phyloP scores from a whole-genome alignment of 2,888 invertebrate genomes.

The Trachelus iudaicus region DNA sequence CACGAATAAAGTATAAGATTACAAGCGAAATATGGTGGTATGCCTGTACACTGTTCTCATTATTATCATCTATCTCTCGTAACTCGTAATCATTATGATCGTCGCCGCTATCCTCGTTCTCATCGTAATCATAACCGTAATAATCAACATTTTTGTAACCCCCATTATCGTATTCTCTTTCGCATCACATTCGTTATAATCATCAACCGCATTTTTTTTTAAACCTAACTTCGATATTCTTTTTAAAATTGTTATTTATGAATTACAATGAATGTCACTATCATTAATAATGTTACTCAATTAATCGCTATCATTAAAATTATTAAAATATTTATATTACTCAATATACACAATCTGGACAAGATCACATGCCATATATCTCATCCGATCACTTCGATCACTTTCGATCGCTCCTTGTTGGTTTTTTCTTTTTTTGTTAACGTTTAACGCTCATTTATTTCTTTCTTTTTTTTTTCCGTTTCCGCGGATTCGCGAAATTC shows the following conservation, averaged over 20 bases:
- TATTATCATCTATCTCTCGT: constrained; percentile 30
- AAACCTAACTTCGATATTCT: not conserved
- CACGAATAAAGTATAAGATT: constrained; percentile 25
- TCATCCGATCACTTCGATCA: constrained; percentile 1
- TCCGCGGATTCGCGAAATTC: constrained; percentile 17
- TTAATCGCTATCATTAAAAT: constrained; percentile 21
- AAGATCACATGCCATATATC: constrained; percentile 17
- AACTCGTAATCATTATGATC: constrained; percentile 38
- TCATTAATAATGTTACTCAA: constrained; percentile 19
- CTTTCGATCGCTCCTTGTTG: constrained; percentile 3
- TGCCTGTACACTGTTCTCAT: constrained; percentile 41
- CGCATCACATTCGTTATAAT: constrained; percentile 11
- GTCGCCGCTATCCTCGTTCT: not conserved
- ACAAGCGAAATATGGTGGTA: constrained; percentile 36
- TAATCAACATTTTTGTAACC: not conserved
- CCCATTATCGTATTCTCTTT: not conserved
- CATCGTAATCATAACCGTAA: not conserved
- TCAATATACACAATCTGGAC: constrained; percentile 25
- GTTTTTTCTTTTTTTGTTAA: not conserved
- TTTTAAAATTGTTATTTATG: constrained; percentile 3
- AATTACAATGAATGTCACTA: constrained; percentile 6
- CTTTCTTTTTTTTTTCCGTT: constrained; percentile 11
- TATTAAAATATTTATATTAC: constrained; percentile 27
- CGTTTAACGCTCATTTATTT: constrained; percentile 9
- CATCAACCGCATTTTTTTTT: constrained; percentile 1